Evolutionary conservation across 2,797 vertebrate genomes (phyloP).

Genomic region (Semotilus atromaculatus): DNA sequence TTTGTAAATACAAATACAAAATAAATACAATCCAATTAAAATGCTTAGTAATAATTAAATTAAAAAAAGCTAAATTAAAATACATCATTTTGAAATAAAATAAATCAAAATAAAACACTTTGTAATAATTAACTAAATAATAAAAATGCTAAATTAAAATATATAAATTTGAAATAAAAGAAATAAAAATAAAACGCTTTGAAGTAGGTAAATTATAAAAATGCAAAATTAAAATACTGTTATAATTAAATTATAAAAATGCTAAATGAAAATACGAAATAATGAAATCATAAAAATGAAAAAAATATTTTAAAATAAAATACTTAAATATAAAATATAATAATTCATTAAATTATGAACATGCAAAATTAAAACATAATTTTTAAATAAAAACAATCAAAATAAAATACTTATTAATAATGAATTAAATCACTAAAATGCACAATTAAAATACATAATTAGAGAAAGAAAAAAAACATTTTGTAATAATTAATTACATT

Average conservation of each 20-base stretch:
- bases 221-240: too few relatives aligned
- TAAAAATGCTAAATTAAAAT: not conserved
- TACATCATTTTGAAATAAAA: not conserved
- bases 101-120: not conserved
- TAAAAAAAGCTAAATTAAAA: not conserved
- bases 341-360: not conserved
- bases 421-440: not conserved
- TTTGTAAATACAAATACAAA: too few relatives aligned
- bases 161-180: rapidly evolving
- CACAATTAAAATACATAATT: not conserved
- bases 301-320: too few relatives aligned
- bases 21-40: not conserved
- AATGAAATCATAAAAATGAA: not conserved
- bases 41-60: not conserved
- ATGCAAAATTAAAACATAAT: too few relatives aligned
- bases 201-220: not conserved
- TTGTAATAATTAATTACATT: not conserved
- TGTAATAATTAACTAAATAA: not conserved
- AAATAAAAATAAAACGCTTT: not conserved
- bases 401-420: not conserved
- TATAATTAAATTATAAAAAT: too few relatives aligned
- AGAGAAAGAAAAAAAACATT: not conserved
- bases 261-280: too few relatives aligned
- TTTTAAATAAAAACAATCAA: not conserved
- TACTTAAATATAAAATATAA: too few relatives aligned